Percentiles rank a stretch among this genome's conserved stretches.
phyloP scores from a whole-genome alignment of 2,797 vertebrate species.

The Tokudaia tokunoshimensis region DNA sequence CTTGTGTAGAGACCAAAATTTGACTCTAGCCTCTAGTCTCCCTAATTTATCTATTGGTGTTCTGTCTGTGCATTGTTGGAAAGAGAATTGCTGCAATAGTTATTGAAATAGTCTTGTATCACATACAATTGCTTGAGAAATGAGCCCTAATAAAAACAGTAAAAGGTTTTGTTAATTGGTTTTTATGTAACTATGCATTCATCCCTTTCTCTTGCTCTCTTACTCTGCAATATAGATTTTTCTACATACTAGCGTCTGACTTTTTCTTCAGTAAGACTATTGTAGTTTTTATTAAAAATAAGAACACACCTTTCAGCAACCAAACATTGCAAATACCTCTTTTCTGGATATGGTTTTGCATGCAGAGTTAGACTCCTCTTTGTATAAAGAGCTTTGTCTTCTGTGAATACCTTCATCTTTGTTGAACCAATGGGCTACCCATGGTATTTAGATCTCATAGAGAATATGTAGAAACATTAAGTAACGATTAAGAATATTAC shows the following conservation, averaged over 20 bases:
- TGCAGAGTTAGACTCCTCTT: background rate
- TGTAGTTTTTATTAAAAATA: constrained; percentile 2
- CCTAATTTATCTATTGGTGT: background rate
- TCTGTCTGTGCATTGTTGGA: background rate
- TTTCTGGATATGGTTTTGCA: background rate
- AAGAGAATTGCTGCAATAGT: background rate
- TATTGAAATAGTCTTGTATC: background rate
- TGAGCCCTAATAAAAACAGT: background rate
- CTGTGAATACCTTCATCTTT: background rate
- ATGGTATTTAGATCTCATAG: background rate
- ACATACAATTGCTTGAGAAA: background rate
- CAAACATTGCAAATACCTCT: background rate
- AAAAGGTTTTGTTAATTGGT: background rate
- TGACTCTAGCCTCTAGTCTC: background rate
- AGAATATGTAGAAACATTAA: background rate
- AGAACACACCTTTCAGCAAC: background rate
- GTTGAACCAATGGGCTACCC: background rate
- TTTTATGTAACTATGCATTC: background rate
- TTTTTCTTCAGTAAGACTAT: constrained; percentile 1
- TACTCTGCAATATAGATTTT: background rate
- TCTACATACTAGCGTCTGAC: background rate
- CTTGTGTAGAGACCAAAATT: background rate
- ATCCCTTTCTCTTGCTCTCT: background rate
- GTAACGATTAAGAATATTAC: background rate
- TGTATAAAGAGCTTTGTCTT: background rate